Evolutionary conservation across 2,888 invertebrate genomes (phyloP).

Genomic region (Erynnis tages): DNA sequence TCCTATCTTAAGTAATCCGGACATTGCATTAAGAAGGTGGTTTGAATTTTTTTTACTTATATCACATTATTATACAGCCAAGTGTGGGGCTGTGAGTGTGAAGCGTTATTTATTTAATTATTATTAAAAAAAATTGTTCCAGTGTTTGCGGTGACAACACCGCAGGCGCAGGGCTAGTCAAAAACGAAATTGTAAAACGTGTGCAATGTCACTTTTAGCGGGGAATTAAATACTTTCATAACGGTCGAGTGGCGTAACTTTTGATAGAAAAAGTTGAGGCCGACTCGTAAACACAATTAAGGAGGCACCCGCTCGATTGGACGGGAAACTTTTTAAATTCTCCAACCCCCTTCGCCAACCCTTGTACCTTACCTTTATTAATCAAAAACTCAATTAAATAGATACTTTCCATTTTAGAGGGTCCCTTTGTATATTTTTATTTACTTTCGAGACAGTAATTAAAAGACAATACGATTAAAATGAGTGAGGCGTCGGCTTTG

Average conservation of each 20-base stretch:
- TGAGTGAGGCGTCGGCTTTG: constrained; percentile 24
- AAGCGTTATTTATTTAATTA: too few species aligned
- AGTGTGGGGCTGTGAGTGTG: too few species aligned
- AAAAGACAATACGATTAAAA: constrained; percentile 28
- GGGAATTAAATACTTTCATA: constrained; percentile 71
- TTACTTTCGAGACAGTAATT: constrained; percentile 25
- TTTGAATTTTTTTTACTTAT: too few species aligned
- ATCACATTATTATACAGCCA: too few species aligned
- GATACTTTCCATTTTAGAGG: constrained; percentile 24
- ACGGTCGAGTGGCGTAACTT: constrained; percentile 58
- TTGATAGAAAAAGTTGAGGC: constrained; percentile 74
- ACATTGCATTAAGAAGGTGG: too few species aligned
- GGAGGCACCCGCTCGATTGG: constrained; percentile 54
- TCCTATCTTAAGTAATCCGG: too few species aligned
- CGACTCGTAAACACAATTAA: constrained; percentile 72
- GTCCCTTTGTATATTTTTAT: constrained; percentile 23
- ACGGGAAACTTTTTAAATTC: constrained; percentile 56
- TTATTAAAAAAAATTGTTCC: too few species aligned
- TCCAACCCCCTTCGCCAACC: constrained; percentile 41
- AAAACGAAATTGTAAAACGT: constrained; percentile 27
- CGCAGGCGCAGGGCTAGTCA: too few species aligned
- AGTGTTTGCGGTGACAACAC: too few species aligned
- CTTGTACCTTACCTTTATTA: constrained; percentile 49
- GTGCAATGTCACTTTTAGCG: constrained; percentile 45
- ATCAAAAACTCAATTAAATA: constrained; percentile 45